Conservation (phyloP, 2,888 invertebrate genomes). For the Isoperla grammatica region DNA sequence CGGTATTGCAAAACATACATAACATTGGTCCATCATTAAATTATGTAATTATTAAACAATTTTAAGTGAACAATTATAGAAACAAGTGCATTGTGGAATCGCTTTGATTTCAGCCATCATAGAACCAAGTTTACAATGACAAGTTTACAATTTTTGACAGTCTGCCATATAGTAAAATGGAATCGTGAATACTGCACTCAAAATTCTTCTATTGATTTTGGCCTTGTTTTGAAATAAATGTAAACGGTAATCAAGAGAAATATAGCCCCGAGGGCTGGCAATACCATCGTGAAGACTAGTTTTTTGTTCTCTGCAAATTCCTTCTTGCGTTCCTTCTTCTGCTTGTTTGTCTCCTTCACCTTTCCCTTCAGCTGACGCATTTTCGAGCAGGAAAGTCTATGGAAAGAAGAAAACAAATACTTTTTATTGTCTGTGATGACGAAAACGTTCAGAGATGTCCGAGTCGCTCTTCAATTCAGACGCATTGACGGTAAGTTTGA, state of each 20-base stretch:
- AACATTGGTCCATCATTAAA: too few relatives aligned
- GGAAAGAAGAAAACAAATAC: too few relatives aligned
- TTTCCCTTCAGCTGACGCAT: constrained; percentile 79
- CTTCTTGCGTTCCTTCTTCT: constrained; percentile 77
- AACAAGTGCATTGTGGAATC: too few relatives aligned
- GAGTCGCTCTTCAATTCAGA: too few relatives aligned
- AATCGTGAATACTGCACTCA: constrained; percentile 2
- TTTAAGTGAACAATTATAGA: too few relatives aligned
- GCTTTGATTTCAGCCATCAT: too few relatives aligned
- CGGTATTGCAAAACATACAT: too few relatives aligned
- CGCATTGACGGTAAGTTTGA: too few relatives aligned
- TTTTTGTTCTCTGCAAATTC: constrained; percentile 75
- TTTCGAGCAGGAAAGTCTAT: constrained; percentile 19
- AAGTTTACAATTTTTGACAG: neutral
- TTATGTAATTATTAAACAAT: too few relatives aligned
- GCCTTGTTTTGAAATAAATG: constrained; percentile 75
- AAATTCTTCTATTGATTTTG: constrained; percentile 40
- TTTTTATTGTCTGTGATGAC: too few relatives aligned
- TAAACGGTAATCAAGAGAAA: constrained; percentile 67
- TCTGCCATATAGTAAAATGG: neutral
- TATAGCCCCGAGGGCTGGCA: constrained; percentile 65
- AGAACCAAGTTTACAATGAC: neutral
- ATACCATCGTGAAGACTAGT: constrained; percentile 69
- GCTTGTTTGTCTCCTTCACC: constrained; percentile 75
- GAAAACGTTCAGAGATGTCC: too few relatives aligned